phyloP scores from a whole-genome alignment of 1,140 invertebrate species.

The Dendrolimus punctatus region DNA sequence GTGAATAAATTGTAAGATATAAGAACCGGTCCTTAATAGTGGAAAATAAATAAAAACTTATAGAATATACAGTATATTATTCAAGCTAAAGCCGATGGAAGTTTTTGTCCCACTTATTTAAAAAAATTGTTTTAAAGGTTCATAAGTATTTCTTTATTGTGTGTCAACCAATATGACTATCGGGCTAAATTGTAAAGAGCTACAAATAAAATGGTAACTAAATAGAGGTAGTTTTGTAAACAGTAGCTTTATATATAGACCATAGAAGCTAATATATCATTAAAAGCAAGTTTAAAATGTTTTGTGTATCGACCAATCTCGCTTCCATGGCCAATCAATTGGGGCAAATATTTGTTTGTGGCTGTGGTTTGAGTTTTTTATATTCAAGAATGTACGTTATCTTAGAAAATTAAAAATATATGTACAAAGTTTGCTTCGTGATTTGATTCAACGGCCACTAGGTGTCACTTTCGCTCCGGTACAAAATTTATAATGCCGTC shows the following conservation, averaged over 20 bases:
- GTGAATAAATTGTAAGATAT: no score
- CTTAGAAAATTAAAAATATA: no score
- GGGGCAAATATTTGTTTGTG: slow-evolving; percentile 3
- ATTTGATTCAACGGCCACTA: no score
- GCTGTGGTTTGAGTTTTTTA: no score
- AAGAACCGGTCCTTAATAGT: no score
- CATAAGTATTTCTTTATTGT: slow-evolving; percentile 10
- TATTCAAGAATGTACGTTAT: no score
- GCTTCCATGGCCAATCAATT: slow-evolving; percentile 17
- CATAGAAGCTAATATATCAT: slow-evolving; percentile 25
- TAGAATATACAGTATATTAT: no score
- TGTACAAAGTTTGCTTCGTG: no score
- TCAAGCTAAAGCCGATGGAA: neutral
- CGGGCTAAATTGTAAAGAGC: slow-evolving; percentile 24
- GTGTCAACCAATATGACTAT: slow-evolving; percentile 5
- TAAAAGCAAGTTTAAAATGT: slow-evolving; percentile 8
- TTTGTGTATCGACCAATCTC: slow-evolving; percentile 33
- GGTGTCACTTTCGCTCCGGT: no score
- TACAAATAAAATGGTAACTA: slow-evolving; percentile 22
- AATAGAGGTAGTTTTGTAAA: slow-evolving; percentile 31
- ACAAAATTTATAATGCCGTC: no score
- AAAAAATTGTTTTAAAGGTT: neutral
- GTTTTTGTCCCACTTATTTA: neutral
- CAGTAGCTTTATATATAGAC: slow-evolving; percentile 24
- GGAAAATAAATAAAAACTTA: no score